Base-by-base conservation (phyloP, 2,888 invertebrate genomes). In the Lithosia quadra region DNA sequence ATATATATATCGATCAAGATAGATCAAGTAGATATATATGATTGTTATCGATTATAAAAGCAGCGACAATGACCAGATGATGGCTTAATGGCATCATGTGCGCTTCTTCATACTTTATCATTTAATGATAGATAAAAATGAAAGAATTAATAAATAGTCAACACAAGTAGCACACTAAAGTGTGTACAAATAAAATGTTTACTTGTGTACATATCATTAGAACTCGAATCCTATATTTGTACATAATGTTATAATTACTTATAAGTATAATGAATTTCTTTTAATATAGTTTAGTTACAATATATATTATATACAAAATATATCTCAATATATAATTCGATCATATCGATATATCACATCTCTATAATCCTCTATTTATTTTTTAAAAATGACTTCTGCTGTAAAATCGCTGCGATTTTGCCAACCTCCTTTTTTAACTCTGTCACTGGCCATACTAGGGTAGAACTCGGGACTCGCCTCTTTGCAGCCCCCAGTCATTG, bases 181-280 rank as follows among this genome's bases (percentile, higher is more conserved):
- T 49, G 24, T 43, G 43, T n/a, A 49, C 22, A 7, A 21, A n/a
- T 49, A 28, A 11, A 63, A 22, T 63, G 34, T 63, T 22, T 24
- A 36, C 39, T 49, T 49, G 36, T 15, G 10, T 55, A 55, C 53
- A n/a, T 62, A 63, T 55, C 53, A 1, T 63, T 53, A 53, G 21
- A n/a, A 70, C 71, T 78, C 67, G 68, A 75, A 72, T 76, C 71
- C 34, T 61, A 68, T 69, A 73, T 62, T 63, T 80, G 77, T 78
- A 77, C 70, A 78, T 80, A 80, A 72, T 33, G 59, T 74, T 78
- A 76, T 81, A 62, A 67, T 70, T 75, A 80, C 64, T 76, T 72
- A 0, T 81, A 76, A 81, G 76, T 66, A 73, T 69, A 67, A n/a
- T 77, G 61, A 78, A 67, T 81, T 49, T 66, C 53, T 57, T 64